Base-by-base conservation (phyloP, 2,888 invertebrate species). In the Cinara cedri region DNA sequence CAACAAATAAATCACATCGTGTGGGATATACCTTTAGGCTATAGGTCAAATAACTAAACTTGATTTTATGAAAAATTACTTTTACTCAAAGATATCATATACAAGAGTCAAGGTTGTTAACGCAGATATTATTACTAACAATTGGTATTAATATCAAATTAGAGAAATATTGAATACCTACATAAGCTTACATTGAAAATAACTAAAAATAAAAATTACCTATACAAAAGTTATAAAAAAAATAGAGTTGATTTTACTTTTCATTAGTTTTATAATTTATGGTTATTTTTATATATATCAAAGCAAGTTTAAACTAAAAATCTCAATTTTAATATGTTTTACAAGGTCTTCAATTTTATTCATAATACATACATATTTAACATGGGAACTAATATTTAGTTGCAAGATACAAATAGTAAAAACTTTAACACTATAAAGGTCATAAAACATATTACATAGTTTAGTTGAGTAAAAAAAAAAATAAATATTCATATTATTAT, bases 41-140 rank as follows among this genome's bases (percentile, higher is more conserved):
- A 42, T 63, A 21, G 72, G 72, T 74, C 72, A 74, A 63, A 51
- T 62, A 49, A 26, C 42, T 16, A 74, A 72, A 74, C 72, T 63
- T 63, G 72, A 74, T 74, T 74, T 42, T 51, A 49, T 34, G 51
- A n/a, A 74, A 74, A 74, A 34, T 4, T 63, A 74, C 72, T 74
- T 74, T 74, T 74, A 74, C 72, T 74, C 14, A 11, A 72, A 21
- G 13, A 0, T 42, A 62, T 63, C n/a, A 51, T 51, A 62, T 51
- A 63, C 34, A 49, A 26, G 13, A 62, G 51, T 51, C 72, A 74
- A 74, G 72, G 72, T 51, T 44, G 16, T 51, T 55, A 44, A 54
- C 34, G 34, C 34, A 62, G 21, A 54, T 24, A 65, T 51, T 4
- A 42, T 49, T 24, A 66, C 1, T 75, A 24, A 44, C 16, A 54